These are phyloP conservation scores for Nanger granti DNA, from an alignment of 2,113 vertebrate genomes.

Conservation along the genomic window DNA sequence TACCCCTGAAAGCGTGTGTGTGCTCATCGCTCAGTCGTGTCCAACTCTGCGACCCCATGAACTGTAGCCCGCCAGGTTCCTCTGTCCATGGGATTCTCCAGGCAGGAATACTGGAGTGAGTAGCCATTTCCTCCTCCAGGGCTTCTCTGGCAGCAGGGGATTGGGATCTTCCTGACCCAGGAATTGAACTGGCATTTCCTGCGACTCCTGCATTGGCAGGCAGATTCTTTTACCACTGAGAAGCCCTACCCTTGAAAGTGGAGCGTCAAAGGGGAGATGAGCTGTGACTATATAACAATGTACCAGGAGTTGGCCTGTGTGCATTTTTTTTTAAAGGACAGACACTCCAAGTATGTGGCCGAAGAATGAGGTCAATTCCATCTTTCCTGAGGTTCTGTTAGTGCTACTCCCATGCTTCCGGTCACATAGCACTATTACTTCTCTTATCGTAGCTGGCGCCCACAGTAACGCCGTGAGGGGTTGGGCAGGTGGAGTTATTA, in stretches of 20 bases:
- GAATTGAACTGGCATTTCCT: neutral
- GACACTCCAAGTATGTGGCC: neutral
- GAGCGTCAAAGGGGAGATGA: neutral
- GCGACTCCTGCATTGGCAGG: neutral
- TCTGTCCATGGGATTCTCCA: neutral
- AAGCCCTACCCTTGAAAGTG: neutral
- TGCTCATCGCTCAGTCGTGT: neutral
- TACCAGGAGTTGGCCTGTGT: neutral
- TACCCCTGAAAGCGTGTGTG: neutral
- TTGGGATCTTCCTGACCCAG: neutral
- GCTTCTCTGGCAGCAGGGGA: too few species aligned
- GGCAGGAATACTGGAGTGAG: neutral
- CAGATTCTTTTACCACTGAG: neutral
- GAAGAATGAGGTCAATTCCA: neutral
- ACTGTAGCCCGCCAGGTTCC: neutral
- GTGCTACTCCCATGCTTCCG: neutral
- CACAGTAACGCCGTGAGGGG: rapidly evolving
- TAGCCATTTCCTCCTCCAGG: neutral
- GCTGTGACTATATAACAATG: neutral
- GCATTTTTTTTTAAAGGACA: neutral
- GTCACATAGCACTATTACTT: neutral
- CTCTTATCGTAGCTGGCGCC: neutral
- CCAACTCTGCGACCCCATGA: neutral
- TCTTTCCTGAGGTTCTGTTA: neutral
- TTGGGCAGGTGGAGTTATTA: neutral